Percentiles rank a stretch among this genome's conserved stretches.
Evolutionary conservation across 2,888 invertebrate genomes (phyloP).

Genomic region (Sipunculus nudus): DNA sequence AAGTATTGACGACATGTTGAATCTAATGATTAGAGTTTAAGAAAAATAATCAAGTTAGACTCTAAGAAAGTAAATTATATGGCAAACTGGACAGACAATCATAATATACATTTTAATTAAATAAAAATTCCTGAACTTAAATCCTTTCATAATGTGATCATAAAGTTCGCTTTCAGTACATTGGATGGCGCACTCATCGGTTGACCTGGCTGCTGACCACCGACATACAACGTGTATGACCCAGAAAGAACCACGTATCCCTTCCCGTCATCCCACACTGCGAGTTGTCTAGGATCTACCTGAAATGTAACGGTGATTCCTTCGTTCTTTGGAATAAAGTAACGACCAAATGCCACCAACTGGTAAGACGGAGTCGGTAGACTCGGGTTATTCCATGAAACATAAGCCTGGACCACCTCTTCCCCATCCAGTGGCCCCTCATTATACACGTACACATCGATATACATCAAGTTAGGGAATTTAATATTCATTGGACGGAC

Average conservation of each 20-base stretch:
- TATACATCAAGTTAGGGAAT: conserved; percentile 21
- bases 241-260: conserved; percentile 9
- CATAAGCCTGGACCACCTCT: conserved; percentile 56
- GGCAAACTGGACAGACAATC: too few relatives aligned
- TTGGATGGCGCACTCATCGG: conserved; percentile 43
- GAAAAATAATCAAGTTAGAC: too few relatives aligned
- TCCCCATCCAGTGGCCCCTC: conserved; percentile 2
- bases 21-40: too few relatives aligned
- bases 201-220: conserved; percentile 49
- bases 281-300: conserved; percentile 44
- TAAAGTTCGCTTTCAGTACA: conserved; percentile 32
- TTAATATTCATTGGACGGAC: conserved; percentile 15
- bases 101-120: too few relatives aligned
- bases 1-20: too few relatives aligned
- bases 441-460: conserved; percentile 4
- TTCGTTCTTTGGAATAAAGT: neutral
- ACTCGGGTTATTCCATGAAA: conserved; percentile 47
- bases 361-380: conserved; percentile 48
- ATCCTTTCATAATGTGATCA: too few relatives aligned
- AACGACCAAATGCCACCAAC: conserved; percentile 46
- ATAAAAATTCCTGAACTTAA: too few relatives aligned
- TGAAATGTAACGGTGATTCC: conserved; percentile 32
- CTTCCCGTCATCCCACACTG: conserved; percentile 41
- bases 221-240: conserved; percentile 36
- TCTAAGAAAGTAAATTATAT: too few relatives aligned